Evolutionary conservation across 1,140 invertebrate species (phyloP).

Genomic region (Calephelis virginiensis): DNA sequence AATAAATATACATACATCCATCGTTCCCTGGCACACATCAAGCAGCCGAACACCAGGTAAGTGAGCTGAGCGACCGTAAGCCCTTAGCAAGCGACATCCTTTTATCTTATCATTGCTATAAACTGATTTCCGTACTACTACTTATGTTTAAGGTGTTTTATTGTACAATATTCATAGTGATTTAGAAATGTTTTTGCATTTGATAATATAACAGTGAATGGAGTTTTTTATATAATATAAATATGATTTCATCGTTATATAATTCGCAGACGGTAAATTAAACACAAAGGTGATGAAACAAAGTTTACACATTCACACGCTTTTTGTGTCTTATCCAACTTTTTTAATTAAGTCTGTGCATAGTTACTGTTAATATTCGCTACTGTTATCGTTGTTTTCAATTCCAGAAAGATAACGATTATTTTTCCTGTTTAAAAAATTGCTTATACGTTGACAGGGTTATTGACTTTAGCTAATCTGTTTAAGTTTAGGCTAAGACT

Average conservation of each 20-base stretch:
- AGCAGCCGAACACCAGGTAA: conserved; percentile 36
- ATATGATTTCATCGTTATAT: conserved; percentile 1
- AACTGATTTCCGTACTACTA: neutral
- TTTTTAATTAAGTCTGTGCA: neutral
- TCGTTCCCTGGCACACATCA: conserved; percentile 31
- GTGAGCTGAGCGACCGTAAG: conserved; percentile 27
- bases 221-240: neutral
- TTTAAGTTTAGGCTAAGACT: no score
- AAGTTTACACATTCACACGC: neutral
- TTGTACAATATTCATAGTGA: neutral
- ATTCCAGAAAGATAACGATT: neutral
- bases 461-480: no score
- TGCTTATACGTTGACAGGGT: neutral
- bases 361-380: neutral
- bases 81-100: conserved; percentile 40
- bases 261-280: neutral
- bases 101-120: conserved; percentile 12
- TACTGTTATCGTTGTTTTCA: neutral
- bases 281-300: neutral
- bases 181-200: neutral
- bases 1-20: conserved; percentile 48
- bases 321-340: neutral
- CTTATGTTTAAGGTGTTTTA: neutral
- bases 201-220: neutral
- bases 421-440: neutral